A percentile compares a stretch with the other conserved stretches of the same genome.
Evolutionary conservation across 2,797 vertebrate genomes (phyloP).

Genomic region (Muscicapa striata): DNA sequence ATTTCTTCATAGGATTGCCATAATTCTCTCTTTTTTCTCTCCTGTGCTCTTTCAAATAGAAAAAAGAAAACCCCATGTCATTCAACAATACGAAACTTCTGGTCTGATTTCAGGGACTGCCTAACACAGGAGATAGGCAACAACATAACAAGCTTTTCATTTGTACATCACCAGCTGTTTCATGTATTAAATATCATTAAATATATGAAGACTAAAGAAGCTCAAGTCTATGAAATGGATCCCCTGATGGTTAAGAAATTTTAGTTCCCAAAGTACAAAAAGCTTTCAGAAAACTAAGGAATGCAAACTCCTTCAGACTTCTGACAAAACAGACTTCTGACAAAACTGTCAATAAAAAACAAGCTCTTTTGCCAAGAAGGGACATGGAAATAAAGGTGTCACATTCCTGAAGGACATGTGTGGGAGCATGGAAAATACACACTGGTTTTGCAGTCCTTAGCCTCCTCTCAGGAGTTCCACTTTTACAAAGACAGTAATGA

Average conservation of each 20-base stretch:
- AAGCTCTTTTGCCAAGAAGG: background rate
- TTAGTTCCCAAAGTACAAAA: background rate
- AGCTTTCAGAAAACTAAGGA: background rate
- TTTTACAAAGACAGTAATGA: background rate
- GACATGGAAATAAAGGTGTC: background rate
- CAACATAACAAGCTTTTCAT: background rate
- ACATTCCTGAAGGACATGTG: background rate
- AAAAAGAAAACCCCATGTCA: background rate
- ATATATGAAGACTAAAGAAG: background rate
- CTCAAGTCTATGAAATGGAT: background rate
- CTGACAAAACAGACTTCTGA: background rate
- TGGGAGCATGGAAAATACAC: fast-evolving
- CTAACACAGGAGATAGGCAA: background rate
- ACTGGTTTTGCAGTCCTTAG: background rate
- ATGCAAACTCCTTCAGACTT: background rate
- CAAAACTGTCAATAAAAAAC: background rate
- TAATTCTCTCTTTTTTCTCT: background rate
- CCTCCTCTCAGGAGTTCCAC: background rate
- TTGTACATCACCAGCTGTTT: background rate
- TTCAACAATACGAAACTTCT: background rate
- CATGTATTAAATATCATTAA: background rate
- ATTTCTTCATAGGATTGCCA: background rate
- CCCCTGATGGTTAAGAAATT: background rate
- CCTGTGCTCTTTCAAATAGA: background rate
- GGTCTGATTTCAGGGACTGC: background rate